These are phyloP conservation scores for Aproaerema taeniolella DNA, from an alignment of 2,888 invertebrate species.

Conservation along the genomic window DNA sequence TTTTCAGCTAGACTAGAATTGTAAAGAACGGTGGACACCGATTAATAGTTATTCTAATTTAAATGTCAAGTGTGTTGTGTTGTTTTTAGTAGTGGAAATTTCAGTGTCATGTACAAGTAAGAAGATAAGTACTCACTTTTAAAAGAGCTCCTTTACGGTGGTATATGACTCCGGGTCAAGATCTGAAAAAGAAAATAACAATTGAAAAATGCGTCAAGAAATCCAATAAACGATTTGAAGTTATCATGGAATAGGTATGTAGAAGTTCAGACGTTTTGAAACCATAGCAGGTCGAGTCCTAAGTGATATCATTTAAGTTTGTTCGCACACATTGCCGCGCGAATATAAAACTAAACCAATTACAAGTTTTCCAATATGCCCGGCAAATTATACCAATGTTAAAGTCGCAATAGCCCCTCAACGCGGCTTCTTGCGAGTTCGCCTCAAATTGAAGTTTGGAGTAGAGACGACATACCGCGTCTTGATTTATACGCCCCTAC, in stretches of 20 bases:
- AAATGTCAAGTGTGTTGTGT: slow-evolving; percentile 29
- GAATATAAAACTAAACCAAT: slow-evolving; percentile 72
- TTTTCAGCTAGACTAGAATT: slow-evolving; percentile 42
- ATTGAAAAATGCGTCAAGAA: neutral
- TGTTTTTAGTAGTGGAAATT: slow-evolving; percentile 11
- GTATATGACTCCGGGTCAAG: slow-evolving; percentile 71
- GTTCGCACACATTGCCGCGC: slow-evolving; percentile 45
- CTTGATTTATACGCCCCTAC: slow-evolving; percentile 24
- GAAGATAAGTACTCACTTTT: slow-evolving; percentile 48
- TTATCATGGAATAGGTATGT: neutral
- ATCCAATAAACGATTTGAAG: too few species aligned
- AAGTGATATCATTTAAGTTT: slow-evolving; percentile 58
- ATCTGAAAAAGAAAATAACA: slow-evolving; percentile 51
- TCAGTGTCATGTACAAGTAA: neutral
- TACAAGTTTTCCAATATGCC: slow-evolving; percentile 72
- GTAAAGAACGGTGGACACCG: slow-evolving; percentile 24
- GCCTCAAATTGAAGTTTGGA: slow-evolving; percentile 44
- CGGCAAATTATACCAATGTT: slow-evolving; percentile 65
- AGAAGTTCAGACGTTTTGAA: slow-evolving; percentile 8
- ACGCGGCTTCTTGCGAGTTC: slow-evolving; percentile 48
- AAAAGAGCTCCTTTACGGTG: slow-evolving; percentile 60
- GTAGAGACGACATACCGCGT: slow-evolving; percentile 30
- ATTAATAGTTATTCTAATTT: slow-evolving; percentile 19
- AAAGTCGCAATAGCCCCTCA: slow-evolving; percentile 51
- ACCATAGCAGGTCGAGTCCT: slow-evolving; percentile 32